These are phyloP conservation scores for Peromyscus nudipes DNA, from an alignment of 2,797 vertebrate genomes.

Conservation along the genomic window DNA sequence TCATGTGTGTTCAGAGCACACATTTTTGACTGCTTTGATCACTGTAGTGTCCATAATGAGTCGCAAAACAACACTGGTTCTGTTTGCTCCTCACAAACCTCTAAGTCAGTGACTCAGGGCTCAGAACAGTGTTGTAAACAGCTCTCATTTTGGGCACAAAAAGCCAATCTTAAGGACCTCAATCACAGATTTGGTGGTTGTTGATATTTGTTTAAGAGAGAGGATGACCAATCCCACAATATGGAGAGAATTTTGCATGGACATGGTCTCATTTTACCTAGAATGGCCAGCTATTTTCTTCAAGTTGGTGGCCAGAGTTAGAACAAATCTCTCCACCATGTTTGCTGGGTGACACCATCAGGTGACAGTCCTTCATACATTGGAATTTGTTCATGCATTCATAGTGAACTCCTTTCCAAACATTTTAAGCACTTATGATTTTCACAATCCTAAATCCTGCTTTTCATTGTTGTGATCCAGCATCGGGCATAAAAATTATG, in stretches of 20 bases:
- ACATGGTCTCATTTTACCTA: background rate
- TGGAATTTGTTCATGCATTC: background rate
- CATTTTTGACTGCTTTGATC: background rate
- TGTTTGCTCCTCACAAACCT: background rate
- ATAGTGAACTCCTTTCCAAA: background rate
- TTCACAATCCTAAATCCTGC: background rate
- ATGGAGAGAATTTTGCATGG: background rate
- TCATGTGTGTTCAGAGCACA: background rate
- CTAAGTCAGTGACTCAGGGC: background rate
- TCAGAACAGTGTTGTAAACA: background rate
- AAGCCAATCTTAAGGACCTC: background rate
- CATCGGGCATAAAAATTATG: background rate
- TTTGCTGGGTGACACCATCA: background rate
- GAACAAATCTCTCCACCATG: background rate
- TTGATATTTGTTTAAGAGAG: background rate
- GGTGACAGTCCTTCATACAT: background rate
- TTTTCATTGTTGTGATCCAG: slow-evolving; percentile 14
- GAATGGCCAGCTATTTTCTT: background rate
- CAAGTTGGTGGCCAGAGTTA: background rate
- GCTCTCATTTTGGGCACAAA: background rate
- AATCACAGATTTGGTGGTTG: background rate
- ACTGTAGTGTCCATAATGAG: background rate
- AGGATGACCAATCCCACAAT: background rate
- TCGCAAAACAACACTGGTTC: background rate
- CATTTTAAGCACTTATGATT: background rate